Evolutionary conservation across 30 jellyfish, hydroid and myxozoan genomes (phyloP), one percentile per base, ranked within the genome.

Genomic region (Aurelia aurita complex sp. Pacific): DNA sequence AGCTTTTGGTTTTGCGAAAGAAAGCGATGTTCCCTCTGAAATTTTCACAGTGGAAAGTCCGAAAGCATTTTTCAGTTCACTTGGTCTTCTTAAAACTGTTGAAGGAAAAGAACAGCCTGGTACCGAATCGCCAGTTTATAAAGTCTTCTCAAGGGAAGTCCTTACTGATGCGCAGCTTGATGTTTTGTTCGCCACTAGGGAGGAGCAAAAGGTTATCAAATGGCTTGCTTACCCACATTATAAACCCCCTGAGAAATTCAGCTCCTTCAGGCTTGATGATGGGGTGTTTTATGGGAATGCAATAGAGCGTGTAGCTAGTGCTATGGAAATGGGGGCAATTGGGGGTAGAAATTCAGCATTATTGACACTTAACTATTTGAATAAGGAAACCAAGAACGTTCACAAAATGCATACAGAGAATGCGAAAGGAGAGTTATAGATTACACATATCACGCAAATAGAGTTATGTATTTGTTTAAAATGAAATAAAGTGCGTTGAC

Each of bases 241-340:
- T 67, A 32, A 85, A 4, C 97, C 96, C 33, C 98, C 98, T 6
- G 98, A 92, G 74, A 60, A 53, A 43, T 81, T 92, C 64, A 60
- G 77, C 23, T 74, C 98, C 19, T 92, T 92, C 59, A 65, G 14
- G 55, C 74, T 92, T 43, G 98, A 92, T 59, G 89, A 77, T 17
- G 98, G 98, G 16, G 97, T 92, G 68, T 92, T 92, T 63, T 92
- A 92, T 92, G 98, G 82, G 42, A 92, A 92, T 81, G 96, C 98
- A 9, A 86, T 92, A 67, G 98, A 92, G 69, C 51, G 97, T 46
- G 97, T 92, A 42, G 98, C 98, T 19, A 77, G 94, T 80, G 98
- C 98, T 16, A 87, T 92, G 97, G 98, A 92, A 74, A 92, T 92
- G 98, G 76, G 95, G 33, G 98, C 97, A 5, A 75, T 92, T 40